Evolutionary conservation across 2,888 invertebrate species (phyloP), one percentile per base, ranked within the genome.

Genomic region (Campoplex capitator): DNA sequence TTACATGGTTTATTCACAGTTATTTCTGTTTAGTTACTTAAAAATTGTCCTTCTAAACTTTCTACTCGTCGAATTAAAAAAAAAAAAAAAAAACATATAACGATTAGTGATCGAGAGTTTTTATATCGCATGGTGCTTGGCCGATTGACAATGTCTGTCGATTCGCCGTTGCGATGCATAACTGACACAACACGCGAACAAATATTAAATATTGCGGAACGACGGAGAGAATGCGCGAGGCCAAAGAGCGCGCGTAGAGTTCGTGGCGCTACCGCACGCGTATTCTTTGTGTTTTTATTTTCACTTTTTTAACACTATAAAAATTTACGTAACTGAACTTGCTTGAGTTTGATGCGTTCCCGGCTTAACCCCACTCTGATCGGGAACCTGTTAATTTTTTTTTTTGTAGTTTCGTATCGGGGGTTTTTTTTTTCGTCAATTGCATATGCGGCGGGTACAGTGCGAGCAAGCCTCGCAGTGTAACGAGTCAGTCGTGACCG

Each of bases 401-500:
- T 38, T 38, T 38, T 38, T 38, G 38, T 6, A 38, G 38, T 38
- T 38, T 3, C 4, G 38, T 38, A 38, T 38, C 38, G 38, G 38
- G 6, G 6, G 62, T n/a, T 51, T 18, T 51, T 62, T 62, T 62
- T 62, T 62, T 32, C 32, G 11, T 62, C 0, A 62, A 62, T 32
- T 62, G 62, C 62, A 62, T 62, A 62, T 62, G 62, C 62, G 62
- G n/a, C 68, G 67, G 74, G 68, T 51, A 28, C 45, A 78, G 16
- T 51, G 45, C 48, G 51, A 65, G 28, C 51, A 45, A 48, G 42
- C 13, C 35, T 13, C 45, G 54, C 32, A 48, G 16, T 54, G 16
- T 54, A 45, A 70, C 58, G 54, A 68, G 75, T 79, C 87, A 88
- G 88, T 88, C 87, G 77, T 73, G 62, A 42, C 56, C 45, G 54